phyloP scores from a whole-genome alignment of 2,797 vertebrate species.

The Tenualosa ilisha region DNA sequence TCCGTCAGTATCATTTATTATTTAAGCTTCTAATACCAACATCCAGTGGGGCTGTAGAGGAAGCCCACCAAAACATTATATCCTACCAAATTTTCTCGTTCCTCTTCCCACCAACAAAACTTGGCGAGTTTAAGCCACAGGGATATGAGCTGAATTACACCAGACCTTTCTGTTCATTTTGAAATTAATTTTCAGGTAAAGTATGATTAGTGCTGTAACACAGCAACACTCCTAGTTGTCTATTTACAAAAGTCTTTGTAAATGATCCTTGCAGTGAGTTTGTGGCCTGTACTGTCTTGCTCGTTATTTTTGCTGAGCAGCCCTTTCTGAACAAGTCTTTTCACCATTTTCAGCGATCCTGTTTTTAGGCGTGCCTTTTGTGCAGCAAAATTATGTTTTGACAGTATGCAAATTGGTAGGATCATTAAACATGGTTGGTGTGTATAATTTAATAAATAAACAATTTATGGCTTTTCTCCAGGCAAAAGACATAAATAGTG shows the following conservation, averaged over 20 bases:
- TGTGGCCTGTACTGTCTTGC: not conserved
- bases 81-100: too few species aligned
- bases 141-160: too few species aligned
- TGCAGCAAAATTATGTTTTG: constrained; percentile 15
- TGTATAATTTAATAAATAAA: constrained; percentile 26
- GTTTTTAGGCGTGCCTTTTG: not conserved
- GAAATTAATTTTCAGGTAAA: not conserved
- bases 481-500: constrained; percentile 11
- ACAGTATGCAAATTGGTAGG: constrained; percentile 18
- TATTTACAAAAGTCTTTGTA: not conserved
- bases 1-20: not conserved
- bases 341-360: not conserved
- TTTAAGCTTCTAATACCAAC: not conserved
- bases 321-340: not conserved
- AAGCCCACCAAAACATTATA: too few species aligned
- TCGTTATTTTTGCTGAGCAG: not conserved
- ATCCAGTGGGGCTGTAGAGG: not conserved
- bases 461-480: not conserved
- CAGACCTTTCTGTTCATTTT: not conserved
- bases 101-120: too few species aligned
- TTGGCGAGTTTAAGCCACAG: too few species aligned
- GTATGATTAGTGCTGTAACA: not conserved
- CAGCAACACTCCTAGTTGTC: not conserved
- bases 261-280: not conserved
- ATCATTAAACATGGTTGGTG: constrained; percentile 18